Evolutionary conservation across 2,888 invertebrate genomes (phyloP).

Genomic region (Drosophila gaucha): DNA sequence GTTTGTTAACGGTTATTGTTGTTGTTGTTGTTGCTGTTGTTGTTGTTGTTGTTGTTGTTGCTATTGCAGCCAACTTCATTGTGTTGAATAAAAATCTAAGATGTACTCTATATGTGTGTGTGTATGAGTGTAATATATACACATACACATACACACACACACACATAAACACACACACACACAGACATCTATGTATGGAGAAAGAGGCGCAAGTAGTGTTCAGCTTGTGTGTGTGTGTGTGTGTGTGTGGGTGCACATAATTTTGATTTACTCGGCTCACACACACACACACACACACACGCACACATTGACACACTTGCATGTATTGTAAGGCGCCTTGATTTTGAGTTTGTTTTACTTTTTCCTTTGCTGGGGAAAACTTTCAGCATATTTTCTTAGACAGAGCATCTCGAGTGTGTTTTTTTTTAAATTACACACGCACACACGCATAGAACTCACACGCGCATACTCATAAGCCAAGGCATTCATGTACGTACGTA

Average conservation of each 20-base stretch:
- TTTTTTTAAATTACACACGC: constrained; percentile 37
- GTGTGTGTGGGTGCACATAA: constrained; percentile 41
- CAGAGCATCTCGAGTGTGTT: constrained; percentile 37
- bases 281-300: constrained; percentile 12
- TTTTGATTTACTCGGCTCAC: constrained; percentile 55
- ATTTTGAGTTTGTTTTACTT: constrained; percentile 55
- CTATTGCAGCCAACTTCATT: constrained; percentile 20
- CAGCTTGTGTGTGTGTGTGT: constrained; percentile 13
- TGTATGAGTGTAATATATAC: background rate
- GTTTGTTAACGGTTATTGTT: constrained; percentile 45
- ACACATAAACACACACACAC: background rate
- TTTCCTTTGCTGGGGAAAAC: constrained; percentile 47
- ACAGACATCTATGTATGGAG: background rate
- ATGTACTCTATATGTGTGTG: background rate
- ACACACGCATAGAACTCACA: constrained; percentile 13
- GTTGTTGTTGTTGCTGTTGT: constrained; percentile 13
- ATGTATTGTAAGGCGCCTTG: constrained; percentile 17
- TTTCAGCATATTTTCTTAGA: constrained; percentile 73
- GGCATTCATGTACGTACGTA: constrained; percentile 43
- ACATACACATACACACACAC: background rate
- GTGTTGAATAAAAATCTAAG: constrained; percentile 23
- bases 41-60: constrained; percentile 19
- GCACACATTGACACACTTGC: background rate
- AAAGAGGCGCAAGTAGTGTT: constrained; percentile 21
- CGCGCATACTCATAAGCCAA: constrained; percentile 58